Evolutionary conservation across 2,113 vertebrate genomes (phyloP), one percentile per base, ranked within the genome.

Genomic region (Narcine bancroftii): DNA sequence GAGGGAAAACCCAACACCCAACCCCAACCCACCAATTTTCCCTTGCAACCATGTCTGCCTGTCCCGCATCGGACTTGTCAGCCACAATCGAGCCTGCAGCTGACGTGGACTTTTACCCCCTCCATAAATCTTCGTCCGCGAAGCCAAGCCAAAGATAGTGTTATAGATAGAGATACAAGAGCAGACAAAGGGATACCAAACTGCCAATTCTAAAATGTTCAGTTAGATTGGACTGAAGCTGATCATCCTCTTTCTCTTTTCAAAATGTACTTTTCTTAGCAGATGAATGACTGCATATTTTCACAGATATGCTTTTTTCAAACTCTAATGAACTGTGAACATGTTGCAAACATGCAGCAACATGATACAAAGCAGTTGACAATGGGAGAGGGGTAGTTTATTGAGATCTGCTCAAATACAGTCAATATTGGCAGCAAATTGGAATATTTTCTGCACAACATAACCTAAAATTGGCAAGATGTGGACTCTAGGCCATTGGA

Each of bases 401-500:
- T 15, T 36, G 81, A 85, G 50, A 60, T 29, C 53, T 85, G 81
- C 81, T 87, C 79, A 83, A 83, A 83, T 60, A 72, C 71, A 60
- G 81, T 87, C 81, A 87, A 87, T 60, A 60, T 60, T 87, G 81
- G 81, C 81, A 63, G 53, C 5, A 33, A 19, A 19, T 6, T 36
- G n/a, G 53, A 87, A 60, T 87, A 87, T 36, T 87, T 87, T 87
- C 81, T 87, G 81, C 13, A 36, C 53, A 87, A 87, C 53, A 7
- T 60, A n/a, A 87, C 53, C 33, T 60, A 87, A 87, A 60, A 36
- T 36, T 63, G 53, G 53, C 81, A 87, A 60, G 81, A 36, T 19
- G 15, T 39, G n/a, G 53, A 13, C 53, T 60, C 19, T 42, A 33
- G 81, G 2, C 53, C 53, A 87, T 7, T 87, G 33, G 45, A 50